A percentile compares a stretch with the other conserved stretches of the same genome.
Conservation (phyloP, 2,888 invertebrate genomes). For the Drosophila parthenogenetica region DNA sequence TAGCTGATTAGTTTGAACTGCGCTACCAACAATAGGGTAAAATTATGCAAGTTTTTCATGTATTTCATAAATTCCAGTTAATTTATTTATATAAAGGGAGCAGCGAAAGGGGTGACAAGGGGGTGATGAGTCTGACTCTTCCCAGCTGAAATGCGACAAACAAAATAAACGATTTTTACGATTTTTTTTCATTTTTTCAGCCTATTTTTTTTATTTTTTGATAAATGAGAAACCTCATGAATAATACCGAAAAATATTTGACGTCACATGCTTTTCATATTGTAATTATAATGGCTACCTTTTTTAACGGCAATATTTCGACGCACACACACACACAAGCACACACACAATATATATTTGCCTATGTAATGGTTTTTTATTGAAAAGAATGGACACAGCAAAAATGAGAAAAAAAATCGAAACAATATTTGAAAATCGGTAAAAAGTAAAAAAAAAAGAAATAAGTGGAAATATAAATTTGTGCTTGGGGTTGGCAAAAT, state of each 20-base stretch:
- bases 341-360: constrained; percentile 63
- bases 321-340: constrained; percentile 29
- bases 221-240: constrained; percentile 59
- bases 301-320: constrained; percentile 50
- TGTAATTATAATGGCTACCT: constrained; percentile 67
- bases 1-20: not conserved
- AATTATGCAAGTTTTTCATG: not conserved
- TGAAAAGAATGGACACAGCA: constrained; percentile 45
- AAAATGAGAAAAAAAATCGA: constrained; percentile 15
- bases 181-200: constrained; percentile 17
- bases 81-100: not conserved
- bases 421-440: constrained; percentile 8
- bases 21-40: not conserved
- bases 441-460: not conserved
- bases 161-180: constrained; percentile 45
- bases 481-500: constrained; percentile 60
- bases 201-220: constrained; percentile 7
- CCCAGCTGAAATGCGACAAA: constrained; percentile 48
- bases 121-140: not conserved
- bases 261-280: constrained; percentile 71
- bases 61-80: not conserved
- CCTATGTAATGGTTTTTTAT: constrained; percentile 77
- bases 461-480: constrained; percentile 42
- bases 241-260: constrained; percentile 75
- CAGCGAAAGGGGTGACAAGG: not conserved